Percentiles rank a stretch among this genome's conserved stretches.
phyloP scores from a whole-genome alignment of 23 tunicate species.

The Oikopleura albicans region DNA sequence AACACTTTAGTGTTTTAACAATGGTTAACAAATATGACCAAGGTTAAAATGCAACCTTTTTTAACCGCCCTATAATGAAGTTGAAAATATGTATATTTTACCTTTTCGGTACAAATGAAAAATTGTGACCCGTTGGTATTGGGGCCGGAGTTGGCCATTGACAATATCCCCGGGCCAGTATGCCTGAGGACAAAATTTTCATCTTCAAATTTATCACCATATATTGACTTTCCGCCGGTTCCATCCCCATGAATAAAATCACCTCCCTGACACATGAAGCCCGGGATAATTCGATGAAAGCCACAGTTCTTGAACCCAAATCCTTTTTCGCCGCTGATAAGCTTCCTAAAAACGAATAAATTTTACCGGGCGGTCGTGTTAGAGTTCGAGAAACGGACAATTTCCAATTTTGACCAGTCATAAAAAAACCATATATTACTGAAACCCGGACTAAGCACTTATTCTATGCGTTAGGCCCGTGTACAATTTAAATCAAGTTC shows the following conservation, averaged over 20 bases:
- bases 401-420: neutral
- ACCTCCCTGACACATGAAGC: slow-evolving; percentile 99
- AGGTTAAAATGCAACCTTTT: no score
- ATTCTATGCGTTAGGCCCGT: no score
- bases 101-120: slow-evolving; percentile 67
- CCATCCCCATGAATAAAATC: slow-evolving; percentile 85
- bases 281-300: slow-evolving; percentile 85
- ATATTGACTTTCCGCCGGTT: slow-evolving; percentile 92
- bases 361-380: neutral
- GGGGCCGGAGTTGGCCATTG: slow-evolving; percentile 96
- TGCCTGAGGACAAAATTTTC: slow-evolving; percentile 75
- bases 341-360: slow-evolving; percentile 50
- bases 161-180: slow-evolving; percentile 52
- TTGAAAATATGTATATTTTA: no score
- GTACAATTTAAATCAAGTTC: no score
- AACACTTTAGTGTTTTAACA: no score
- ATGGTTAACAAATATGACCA: no score
- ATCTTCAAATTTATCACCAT: slow-evolving; percentile 82
- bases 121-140: slow-evolving; percentile 94
- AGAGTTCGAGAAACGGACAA: neutral
- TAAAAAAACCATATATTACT: slow-evolving; percentile 14
- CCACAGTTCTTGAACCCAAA: slow-evolving; percentile 60
- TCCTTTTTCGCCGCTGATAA: slow-evolving; percentile 88
- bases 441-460: no score
- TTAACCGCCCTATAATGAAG: no score